Conservation (phyloP, 2,113 vertebrate genomes). For the Hucho hucho region DNA sequence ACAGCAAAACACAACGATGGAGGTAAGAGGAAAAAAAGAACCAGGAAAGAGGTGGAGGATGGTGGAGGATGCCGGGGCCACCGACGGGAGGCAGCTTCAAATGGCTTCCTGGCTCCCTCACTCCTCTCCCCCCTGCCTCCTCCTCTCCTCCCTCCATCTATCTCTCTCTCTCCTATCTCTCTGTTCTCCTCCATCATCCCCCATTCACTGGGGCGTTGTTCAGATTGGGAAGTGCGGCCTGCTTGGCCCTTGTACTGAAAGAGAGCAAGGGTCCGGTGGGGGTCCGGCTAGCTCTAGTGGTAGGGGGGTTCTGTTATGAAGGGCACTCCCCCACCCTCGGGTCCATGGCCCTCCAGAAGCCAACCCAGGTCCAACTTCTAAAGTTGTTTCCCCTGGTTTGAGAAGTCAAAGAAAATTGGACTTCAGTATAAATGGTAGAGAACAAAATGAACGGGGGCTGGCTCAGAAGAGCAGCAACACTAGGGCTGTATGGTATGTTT, state of each 20-base stretch:
- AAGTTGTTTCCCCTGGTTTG: constrained; percentile 52
- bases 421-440: constrained; percentile 65
- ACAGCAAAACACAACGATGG: constrained; percentile 64
- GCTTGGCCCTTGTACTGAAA: constrained; percentile 54
- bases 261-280: constrained; percentile 46
- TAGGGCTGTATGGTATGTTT: constrained; percentile 59
- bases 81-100: constrained; percentile 62
- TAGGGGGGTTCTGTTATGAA: constrained; percentile 35
- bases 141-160: constrained; percentile 7
- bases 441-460: constrained; percentile 39
- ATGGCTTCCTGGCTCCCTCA: constrained; percentile 41
- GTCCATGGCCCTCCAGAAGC: constrained; percentile 25
- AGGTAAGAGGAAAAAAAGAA: constrained; percentile 34
- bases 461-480: constrained; percentile 29
- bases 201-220: constrained; percentile 54
- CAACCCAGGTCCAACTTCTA: constrained; percentile 49
- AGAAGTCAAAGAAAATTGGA: constrained; percentile 53
- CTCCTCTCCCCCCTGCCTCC: constrained; percentile 22
- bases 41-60: constrained; percentile 22
- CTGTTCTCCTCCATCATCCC: constrained; percentile 55
- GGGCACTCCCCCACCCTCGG: constrained; percentile 23
- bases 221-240: constrained; percentile 56
- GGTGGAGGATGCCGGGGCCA: constrained; percentile 56
- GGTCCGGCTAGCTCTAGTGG: constrained; percentile 1
- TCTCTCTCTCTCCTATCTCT: constrained; percentile 10